Conservation (phyloP, 1,140 invertebrate species). For the Drosophila obscura region DNA sequence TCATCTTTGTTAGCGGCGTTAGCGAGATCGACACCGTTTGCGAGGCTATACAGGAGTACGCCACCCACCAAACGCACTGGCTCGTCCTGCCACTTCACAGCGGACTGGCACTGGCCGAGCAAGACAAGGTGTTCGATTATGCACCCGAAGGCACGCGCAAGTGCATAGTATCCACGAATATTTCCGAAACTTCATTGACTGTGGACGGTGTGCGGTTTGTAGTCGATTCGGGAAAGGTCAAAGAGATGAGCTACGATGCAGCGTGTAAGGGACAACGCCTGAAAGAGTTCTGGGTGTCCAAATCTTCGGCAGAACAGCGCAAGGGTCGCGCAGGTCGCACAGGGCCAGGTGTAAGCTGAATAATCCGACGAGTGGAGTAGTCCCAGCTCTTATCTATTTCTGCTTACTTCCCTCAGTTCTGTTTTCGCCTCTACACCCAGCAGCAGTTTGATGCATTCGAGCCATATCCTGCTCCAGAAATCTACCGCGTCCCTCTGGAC, state of each 20-base stretch:
- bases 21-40: slow-evolving; percentile 96
- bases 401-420: slow-evolving; percentile 63
- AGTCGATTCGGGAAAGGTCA: slow-evolving; percentile 98
- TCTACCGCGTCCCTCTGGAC: slow-evolving; percentile 96
- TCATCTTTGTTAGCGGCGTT: slow-evolving; percentile 98
- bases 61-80: slow-evolving; percentile 93
- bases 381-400: neutral
- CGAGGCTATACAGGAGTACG: slow-evolving; percentile 94
- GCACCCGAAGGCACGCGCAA: slow-evolving; percentile 97
- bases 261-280: slow-evolving; percentile 93
- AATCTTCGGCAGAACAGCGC: slow-evolving; percentile 98
- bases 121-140: slow-evolving; percentile 99
- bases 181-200: slow-evolving; percentile 99
- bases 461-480: slow-evolving; percentile 95
- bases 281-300: slow-evolving; percentile 98
- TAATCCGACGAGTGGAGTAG: neutral
- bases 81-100: slow-evolving; percentile 98
- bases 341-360: slow-evolving; percentile 83
- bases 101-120: slow-evolving; percentile 95
- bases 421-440: slow-evolving; percentile 95
- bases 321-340: slow-evolving; percentile 96
- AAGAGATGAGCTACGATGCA: slow-evolving; percentile 98
- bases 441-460: slow-evolving; percentile 87
- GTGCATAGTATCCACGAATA: slow-evolving; percentile 99
- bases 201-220: slow-evolving; percentile 99